These are phyloP conservation scores for Chymomyza fuscimana DNA, from an alignment of 2,888 invertebrate genomes.

Conservation along the genomic window DNA sequence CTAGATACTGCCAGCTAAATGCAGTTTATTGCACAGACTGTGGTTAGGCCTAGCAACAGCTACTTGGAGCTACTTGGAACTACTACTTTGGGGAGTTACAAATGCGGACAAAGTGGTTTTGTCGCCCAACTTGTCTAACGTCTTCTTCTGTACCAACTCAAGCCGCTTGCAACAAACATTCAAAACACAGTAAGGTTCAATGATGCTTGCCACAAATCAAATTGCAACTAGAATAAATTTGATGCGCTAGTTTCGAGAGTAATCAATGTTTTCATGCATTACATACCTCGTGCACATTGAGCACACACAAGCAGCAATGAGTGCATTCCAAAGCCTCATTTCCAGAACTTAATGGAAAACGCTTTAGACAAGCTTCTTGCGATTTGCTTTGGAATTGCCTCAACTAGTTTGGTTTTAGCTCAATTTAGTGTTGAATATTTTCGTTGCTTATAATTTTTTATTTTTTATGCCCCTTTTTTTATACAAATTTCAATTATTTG, in stretches of 20 bases:
- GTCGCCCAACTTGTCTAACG: conserved; percentile 8
- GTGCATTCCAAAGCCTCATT: background rate
- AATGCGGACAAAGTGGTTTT: conserved; percentile 35
- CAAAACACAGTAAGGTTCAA: conserved; percentile 63
- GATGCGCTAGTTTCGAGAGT: background rate
- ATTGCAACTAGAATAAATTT: background rate
- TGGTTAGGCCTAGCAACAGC: conserved; percentile 6
- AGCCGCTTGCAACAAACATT: conserved; percentile 15
- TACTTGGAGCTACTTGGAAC: background rate
- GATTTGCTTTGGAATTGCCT: background rate
- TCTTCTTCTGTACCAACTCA: conserved; percentile 4
- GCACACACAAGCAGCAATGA: conserved; percentile 14
- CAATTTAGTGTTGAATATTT: background rate
- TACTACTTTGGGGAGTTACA: conserved; percentile 3
- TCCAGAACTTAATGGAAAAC: background rate
- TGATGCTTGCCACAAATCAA: conserved; percentile 36
- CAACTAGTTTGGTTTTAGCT: background rate
- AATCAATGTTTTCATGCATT: background rate
- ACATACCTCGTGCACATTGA: conserved; percentile 48
- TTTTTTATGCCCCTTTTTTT: background rate
- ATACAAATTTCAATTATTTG: background rate
- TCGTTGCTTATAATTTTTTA: background rate
- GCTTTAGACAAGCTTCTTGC: background rate
- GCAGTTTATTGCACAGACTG: conserved; percentile 42
- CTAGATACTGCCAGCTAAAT: conserved; percentile 53